Evolutionary conservation across 2,797 vertebrate genomes (phyloP), one percentile per base, ranked within the genome.

Genomic region (Iguana delicatissima): DNA sequence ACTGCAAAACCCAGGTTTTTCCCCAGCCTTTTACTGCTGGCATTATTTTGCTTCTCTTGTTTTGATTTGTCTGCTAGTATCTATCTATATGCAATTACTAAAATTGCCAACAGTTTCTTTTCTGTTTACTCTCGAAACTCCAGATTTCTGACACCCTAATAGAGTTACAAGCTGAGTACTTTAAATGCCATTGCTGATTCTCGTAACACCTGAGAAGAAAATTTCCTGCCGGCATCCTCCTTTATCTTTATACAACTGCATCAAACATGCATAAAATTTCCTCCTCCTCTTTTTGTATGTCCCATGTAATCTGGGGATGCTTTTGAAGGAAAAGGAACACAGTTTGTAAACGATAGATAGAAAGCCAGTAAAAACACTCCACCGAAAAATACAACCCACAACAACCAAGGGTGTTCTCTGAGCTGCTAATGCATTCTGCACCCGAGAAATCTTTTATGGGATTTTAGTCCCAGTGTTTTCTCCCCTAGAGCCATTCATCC

Each of bases 401-500:
- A 59, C 14, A 93, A 62, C 29, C 52, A 3, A 74, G 32, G 38
- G 32, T 80, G 80, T 79, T 87, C 8, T 89, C 0, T 59, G 38
- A 46, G 69, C 32, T 89, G 79, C 72, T 91, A 89, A 55, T 6
- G 2, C 35, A 8, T 82, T 94, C 86, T 55, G 90, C 22, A 29
- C 42, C 90, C 89, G 0, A 80, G 6, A n/a, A 76, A 62, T 74
- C 69, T 55, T 90, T 50, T 38, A 73, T 42, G 73, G 24, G 52
- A 7, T 88, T 91, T 69, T 52, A 2, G 89, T 46, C 35, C 55
- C 38, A 16, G 85, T 83, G 86, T 35, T 82, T 87, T n/a, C 67
- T 81, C 69, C 85, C 69, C 92, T 69, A n/a, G 6, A 9, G 26
- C 87, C 80, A 86, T 77, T 91, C 46, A 85, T 84, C 57, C 59